A percentile compares a stretch with the other conserved stretches of the same genome.
These are phyloP conservation scores for Rousettus leschenaultii DNA, from an alignment of 2,113 vertebrate genomes.

Conservation along the genomic window DNA sequence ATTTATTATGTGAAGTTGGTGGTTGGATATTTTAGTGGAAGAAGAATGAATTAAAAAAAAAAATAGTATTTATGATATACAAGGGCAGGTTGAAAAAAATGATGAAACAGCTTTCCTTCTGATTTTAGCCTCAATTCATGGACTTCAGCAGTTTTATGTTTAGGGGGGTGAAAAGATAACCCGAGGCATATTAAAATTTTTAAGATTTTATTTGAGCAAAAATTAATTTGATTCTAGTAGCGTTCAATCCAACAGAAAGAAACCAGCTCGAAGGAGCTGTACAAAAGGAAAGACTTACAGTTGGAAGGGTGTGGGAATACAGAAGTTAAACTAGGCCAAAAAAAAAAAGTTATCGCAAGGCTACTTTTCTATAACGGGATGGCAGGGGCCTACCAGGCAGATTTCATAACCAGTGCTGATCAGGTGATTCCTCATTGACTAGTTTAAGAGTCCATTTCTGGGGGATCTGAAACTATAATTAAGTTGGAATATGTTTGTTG, in stretches of 20 bases:
- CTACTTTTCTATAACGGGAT: background rate
- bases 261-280: background rate
- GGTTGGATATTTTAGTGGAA: background rate
- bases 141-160: background rate
- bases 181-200: background rate
- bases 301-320: background rate
- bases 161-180: background rate
- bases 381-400: background rate
- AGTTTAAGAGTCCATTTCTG: background rate
- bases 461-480: background rate
- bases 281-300: background rate
- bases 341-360: background rate
- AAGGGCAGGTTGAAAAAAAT: background rate
- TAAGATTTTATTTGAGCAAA: background rate
- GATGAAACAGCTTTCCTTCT: background rate
- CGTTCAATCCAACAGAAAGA: background rate
- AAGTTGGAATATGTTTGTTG: background rate
- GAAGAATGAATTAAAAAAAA: background rate
- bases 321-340: background rate
- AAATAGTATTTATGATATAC: background rate
- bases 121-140: background rate
- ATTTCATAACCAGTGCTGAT: background rate
- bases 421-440: background rate
- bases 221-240: background rate
- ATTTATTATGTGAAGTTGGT: background rate